Evolutionary conservation across 2,888 invertebrate species (phyloP).

Genomic region (Platycheirus albimanus): DNA sequence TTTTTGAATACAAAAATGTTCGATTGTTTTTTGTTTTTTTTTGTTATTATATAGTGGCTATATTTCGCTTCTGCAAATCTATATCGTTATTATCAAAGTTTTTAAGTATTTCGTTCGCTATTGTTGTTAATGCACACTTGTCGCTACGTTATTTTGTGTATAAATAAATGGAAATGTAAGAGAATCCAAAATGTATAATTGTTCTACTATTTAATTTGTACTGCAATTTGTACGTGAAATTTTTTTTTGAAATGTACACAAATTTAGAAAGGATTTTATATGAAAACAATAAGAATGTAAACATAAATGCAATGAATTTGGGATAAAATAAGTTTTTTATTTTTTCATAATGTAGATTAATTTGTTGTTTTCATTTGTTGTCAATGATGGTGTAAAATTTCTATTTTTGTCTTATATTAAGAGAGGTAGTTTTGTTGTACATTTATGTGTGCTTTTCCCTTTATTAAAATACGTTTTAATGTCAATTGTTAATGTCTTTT

Average conservation of each 20-base stretch:
- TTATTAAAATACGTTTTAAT: conserved; percentile 27
- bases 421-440: conserved; percentile 46
- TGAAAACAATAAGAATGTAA: conserved; percentile 52
- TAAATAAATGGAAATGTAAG: conserved; percentile 67
- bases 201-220: conserved; percentile 71
- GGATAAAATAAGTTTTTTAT: conserved; percentile 57
- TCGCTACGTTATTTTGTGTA: conserved; percentile 43
- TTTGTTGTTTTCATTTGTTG: conserved; percentile 60
- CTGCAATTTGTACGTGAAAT: conserved; percentile 68
- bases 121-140: conserved; percentile 49
- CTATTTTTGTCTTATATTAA: conserved; percentile 32
- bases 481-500: conserved; percentile 4
- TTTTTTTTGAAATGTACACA: conserved; percentile 33
- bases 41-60: conserved; percentile 72
- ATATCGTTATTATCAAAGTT: conserved; percentile 68
- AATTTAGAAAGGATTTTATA: conserved; percentile 68
- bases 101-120: conserved; percentile 31
- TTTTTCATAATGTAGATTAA: conserved; percentile 32
- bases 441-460: conserved; percentile 74
- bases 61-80: conserved; percentile 66
- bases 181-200: conserved; percentile 72
- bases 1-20: conserved; percentile 48
- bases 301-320: conserved; percentile 70
- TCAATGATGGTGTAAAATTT: conserved; percentile 46
- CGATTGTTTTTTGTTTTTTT: conserved; percentile 57